Evolutionary conservation across 2,113 vertebrate species (phyloP), one percentile per base, ranked within the genome.

Genomic region (Acrocephalus arundinaceus): DNA sequence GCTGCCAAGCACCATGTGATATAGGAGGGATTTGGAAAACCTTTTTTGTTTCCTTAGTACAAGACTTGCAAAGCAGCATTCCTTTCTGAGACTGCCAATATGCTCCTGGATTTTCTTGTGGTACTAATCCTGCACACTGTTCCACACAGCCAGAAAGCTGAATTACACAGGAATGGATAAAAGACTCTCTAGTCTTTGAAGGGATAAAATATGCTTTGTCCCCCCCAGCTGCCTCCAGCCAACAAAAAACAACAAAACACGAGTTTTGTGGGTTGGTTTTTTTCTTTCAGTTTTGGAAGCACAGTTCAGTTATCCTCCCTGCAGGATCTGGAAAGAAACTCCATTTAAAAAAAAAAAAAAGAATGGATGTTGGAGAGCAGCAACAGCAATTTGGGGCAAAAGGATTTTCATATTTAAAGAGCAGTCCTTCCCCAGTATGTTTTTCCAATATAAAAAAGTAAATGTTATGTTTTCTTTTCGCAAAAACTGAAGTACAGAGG

Each of bases 321-420:
- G 43, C 37, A 92, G 61, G 59, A 90, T 55, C 59, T 80, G 46
- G 48, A 79, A 90, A 61, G 81, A 90, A 81, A 35, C 49, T 61
- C 17, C 49, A 5, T 87, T 94, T 94, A 78, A 94, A 94, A 95
- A 94, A 33, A 95, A 95, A 78, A 93, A 94, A 95, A 94, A 33
- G 33, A 80, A 30, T 66, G 11, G 25, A 18, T 86, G 5, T 28
- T 91, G 48, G 39, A 92, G 9, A 80, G 61, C n/a, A 70, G 39
- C 43, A 78, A 55, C 39, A 70, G 35, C 33, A 78, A 52, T 65
- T 59, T 83, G 37, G 7, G 25, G 46, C 31, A 93, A 92, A 96
- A 95, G 41, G 54, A 82, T 95, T 92, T 91, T 87, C 31, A 31
- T 85, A 82, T 95, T 93, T 97, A 91, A 96, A 87, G 63, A 58